Evolutionary conservation across 2,888 invertebrate species (phyloP), one percentile per base, ranked within the genome.

Genomic region (Heteropelma amictum): DNA sequence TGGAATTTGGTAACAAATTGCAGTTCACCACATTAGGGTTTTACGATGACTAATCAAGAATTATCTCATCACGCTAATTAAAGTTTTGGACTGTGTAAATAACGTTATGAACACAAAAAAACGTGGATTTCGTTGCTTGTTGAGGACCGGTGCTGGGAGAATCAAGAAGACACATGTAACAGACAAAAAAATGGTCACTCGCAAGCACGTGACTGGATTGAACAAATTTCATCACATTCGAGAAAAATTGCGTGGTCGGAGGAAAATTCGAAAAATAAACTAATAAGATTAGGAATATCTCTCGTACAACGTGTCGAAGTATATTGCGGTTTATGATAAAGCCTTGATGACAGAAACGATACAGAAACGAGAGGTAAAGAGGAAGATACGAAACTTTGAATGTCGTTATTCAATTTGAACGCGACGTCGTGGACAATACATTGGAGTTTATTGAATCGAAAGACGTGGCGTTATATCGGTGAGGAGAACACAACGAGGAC

Each of bases 381-480:
- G 35, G 42, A 53, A 19, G 26, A 45, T n/a, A 19, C 5, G 64
- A 65, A 70, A 74, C 58, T 70, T 60, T 51, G 64, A 60, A 51
- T 63, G 47, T 60, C 51, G 65, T 74, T 58, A 65, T 60, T 58
- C 23, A 45, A 65, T 58, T 74, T 45, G 33, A 58, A 23, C 17
- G 30, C 53, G 56, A 38, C 47, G 58, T 58, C 53, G 35, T 23
- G 56, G 54, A 69, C 64, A 60, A 54, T 69, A 33, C 53, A 19
- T 51, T 26, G 65, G 51, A 53, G 53, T 54, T 65, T 74, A 69
- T 65, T 68, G 58, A 74, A 70, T 70, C 53, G 45, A 49, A 70
- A 58, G 42, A 40, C 58, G 60, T 38, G 3, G 47, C 54, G 68
- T 58, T 45, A 65, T 65, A 74, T 65, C 70, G 54, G 49, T 23